phyloP scores from a whole-genome alignment of 2,113 vertebrate species.

The Rhinoderma darwinii region DNA sequence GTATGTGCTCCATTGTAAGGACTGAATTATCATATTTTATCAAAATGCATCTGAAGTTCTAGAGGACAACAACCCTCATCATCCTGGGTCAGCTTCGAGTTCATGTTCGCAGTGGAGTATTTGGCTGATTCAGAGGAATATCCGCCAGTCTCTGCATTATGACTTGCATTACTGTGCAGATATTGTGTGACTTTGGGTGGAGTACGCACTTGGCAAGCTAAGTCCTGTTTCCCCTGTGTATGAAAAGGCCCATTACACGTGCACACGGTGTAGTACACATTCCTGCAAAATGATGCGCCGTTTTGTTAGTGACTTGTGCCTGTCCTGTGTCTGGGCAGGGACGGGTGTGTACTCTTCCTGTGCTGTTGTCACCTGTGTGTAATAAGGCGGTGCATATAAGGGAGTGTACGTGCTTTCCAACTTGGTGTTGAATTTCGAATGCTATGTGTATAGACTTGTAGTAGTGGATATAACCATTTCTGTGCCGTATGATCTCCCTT shows the following conservation, averaged over 20 bases:
- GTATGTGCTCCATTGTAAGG: no score
- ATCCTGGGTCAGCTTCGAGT: not conserved
- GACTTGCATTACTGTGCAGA: slow-evolving; percentile 7
- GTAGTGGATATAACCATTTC: not conserved
- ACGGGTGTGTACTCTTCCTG: not conserved
- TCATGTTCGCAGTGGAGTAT: no score
- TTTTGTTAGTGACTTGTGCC: slow-evolving; percentile 4
- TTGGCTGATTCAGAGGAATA: not conserved
- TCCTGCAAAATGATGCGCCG: slow-evolving; percentile 20
- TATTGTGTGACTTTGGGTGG: not conserved
- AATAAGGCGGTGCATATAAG: slow-evolving; percentile 37
- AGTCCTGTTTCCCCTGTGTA: slow-evolving; percentile 9
- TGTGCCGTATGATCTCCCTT: not conserved
- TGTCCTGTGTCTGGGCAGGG: not conserved
- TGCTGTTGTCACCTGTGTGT: slow-evolving; percentile 39
- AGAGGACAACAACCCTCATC: not conserved
- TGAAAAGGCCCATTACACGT: not conserved
- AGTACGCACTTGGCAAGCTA: not conserved
- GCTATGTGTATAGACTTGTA: slow-evolving; percentile 26
- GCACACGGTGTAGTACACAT: not conserved
- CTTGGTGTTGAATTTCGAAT: slow-evolving; percentile 49
- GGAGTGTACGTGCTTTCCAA: slow-evolving; percentile 21
- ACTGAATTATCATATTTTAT: no score
- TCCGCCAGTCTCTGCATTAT: not conserved
- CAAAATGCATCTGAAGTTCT: not conserved